Conservation (phyloP, 2,797 vertebrate species). For the Nyctibius grandis region DNA sequence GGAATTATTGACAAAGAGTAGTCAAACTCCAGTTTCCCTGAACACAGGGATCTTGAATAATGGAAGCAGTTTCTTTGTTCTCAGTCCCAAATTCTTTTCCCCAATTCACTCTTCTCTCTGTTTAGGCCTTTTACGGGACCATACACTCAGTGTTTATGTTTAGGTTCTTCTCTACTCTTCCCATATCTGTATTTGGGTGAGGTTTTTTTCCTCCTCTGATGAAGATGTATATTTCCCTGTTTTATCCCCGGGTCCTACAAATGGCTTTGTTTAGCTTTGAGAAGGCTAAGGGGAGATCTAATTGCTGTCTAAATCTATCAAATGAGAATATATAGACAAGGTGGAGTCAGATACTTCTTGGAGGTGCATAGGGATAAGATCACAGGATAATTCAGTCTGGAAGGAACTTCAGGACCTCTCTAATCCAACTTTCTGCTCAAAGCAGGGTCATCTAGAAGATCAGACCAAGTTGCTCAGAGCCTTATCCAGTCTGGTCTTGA, state of each 20-base stretch:
- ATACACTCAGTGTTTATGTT: background rate
- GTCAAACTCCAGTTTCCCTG: background rate
- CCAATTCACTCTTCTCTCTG: background rate
- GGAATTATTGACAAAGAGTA: background rate
- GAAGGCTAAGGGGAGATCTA: background rate
- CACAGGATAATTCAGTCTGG: background rate
- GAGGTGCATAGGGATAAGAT: background rate
- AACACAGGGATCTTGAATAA: background rate
- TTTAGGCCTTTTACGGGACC: background rate
- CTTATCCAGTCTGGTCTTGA: background rate
- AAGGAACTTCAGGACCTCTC: background rate
- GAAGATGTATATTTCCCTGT: background rate
- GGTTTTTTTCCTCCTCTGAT: background rate
- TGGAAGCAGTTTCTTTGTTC: background rate
- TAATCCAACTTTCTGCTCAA: background rate
- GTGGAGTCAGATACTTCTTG: background rate
- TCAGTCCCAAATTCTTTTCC: background rate
- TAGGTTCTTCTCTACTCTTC: background rate
- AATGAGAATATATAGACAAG: background rate
- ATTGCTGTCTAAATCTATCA: background rate
- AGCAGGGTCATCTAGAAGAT: background rate
- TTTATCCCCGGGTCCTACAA: background rate
- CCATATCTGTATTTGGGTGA: background rate
- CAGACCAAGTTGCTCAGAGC: background rate
- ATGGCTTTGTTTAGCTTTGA: background rate